Conservation (phyloP, 2,113 vertebrate species). For the Pampusana beccarii region DNA sequence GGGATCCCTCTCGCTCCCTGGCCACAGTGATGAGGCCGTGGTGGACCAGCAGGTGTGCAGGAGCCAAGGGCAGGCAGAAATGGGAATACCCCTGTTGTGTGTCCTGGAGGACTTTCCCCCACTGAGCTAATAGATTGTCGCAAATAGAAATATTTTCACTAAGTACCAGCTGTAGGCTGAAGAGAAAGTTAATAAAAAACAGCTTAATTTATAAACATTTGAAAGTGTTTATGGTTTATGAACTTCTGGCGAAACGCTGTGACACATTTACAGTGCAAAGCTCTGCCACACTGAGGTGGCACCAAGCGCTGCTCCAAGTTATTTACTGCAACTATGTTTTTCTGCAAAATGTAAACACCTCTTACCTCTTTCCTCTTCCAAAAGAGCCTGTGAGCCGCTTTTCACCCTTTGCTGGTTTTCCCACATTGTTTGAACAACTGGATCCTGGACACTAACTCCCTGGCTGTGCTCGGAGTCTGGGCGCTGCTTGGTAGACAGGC, state of each 20-base stretch:
- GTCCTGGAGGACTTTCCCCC: neutral
- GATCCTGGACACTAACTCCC: neutral
- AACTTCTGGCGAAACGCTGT: neutral
- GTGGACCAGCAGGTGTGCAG: neutral
- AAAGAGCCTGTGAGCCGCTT: neutral
- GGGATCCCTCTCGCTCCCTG: neutral
- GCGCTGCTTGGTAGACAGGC: neutral
- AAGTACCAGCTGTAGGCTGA: neutral
- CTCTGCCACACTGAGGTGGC: neutral
- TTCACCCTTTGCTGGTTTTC: neutral
- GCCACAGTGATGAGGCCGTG: rapidly evolving
- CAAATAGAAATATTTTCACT: neutral
- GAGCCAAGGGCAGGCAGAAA: neutral
- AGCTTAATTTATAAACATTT: neutral
- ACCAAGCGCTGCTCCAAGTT: neutral
- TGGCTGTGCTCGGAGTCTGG: neutral
- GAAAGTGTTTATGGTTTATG: neutral
- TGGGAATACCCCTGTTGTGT: neutral
- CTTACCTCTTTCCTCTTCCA: neutral
- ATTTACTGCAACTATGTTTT: neutral
- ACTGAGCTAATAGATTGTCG: neutral
- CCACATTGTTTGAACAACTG: neutral
- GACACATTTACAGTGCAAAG: neutral
- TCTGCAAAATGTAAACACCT: neutral
- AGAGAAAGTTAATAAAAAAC: neutral